These are phyloP conservation scores for Dicyrtomina minuta DNA, from an alignment of 2,888 invertebrate genomes.

Conservation along the genomic window DNA sequence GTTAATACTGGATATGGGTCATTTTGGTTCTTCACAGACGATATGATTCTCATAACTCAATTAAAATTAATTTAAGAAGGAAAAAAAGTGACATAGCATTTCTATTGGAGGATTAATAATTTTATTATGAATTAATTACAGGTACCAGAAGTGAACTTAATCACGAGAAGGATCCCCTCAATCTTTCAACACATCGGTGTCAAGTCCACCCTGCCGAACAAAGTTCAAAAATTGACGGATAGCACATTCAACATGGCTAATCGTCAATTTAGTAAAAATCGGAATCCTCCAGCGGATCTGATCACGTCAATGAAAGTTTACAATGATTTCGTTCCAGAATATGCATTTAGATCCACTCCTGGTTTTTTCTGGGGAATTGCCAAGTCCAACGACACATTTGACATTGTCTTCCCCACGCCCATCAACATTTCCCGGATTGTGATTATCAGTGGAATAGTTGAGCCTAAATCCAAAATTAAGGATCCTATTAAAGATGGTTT, in stretches of 20 bases:
- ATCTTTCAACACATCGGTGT: conserved; percentile 55
- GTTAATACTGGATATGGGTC: too few species aligned
- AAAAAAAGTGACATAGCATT: not conserved
- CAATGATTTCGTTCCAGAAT: conserved; percentile 54
- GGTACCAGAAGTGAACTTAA: conserved; percentile 48
- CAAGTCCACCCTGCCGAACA: conserved; percentile 55
- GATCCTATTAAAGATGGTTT: conserved; percentile 27
- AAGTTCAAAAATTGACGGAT: conserved; percentile 56
- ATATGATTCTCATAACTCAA: not conserved
- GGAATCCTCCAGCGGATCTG: conserved; percentile 56
- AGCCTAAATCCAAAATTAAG: conserved; percentile 18
- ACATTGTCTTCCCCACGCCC: conserved; percentile 18
- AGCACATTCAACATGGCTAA: conserved; percentile 53
- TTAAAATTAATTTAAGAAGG: not conserved
- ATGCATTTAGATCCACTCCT: conserved; percentile 55
- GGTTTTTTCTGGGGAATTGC: conserved; percentile 57
- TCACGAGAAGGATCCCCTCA: conserved; percentile 54
- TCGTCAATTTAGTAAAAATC: conserved; percentile 52
- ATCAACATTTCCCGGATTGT: conserved; percentile 13
- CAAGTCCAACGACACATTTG: conserved; percentile 15
- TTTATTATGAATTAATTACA: too few species aligned
- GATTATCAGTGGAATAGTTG: conserved; percentile 11
- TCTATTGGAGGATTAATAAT: too few species aligned
- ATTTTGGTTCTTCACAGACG: too few species aligned
- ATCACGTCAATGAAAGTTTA: conserved; percentile 55